phyloP scores from a whole-genome alignment of 2,113 vertebrate species.

The Motacilla alba region DNA sequence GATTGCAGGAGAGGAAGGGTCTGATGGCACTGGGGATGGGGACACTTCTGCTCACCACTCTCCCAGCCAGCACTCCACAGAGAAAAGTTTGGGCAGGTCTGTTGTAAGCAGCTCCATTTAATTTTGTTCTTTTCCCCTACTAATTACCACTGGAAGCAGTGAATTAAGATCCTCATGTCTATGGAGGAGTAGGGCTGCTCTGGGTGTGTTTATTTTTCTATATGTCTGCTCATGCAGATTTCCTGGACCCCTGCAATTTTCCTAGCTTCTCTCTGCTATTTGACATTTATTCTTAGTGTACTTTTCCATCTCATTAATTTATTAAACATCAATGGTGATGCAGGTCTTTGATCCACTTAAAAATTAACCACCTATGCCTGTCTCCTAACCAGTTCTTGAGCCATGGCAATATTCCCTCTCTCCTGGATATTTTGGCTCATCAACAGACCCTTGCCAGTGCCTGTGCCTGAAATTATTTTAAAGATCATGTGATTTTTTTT shows the following conservation, averaged over 20 bases:
- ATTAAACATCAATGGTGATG: background rate
- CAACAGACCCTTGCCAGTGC: background rate
- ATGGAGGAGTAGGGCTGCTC: background rate
- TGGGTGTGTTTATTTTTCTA: background rate
- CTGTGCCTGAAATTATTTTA: background rate
- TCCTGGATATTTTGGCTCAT: background rate
- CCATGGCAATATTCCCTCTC: background rate
- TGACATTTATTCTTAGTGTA: background rate
- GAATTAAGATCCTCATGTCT: background rate
- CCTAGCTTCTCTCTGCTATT: background rate
- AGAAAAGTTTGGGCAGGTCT: background rate
- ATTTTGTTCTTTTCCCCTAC: background rate
- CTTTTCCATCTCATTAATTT: constrained; percentile 21
- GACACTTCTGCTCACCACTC: background rate
- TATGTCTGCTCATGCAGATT: background rate
- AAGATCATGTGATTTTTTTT: background rate
- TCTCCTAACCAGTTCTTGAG: background rate
- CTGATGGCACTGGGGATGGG: background rate
- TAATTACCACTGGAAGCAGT: background rate
- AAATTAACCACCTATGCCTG: background rate
- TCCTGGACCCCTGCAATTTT: background rate
- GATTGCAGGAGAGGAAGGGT: background rate
- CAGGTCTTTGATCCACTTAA: background rate
- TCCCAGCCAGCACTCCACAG: background rate
- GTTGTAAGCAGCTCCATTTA: background rate